Evolutionary conservation across 2,888 invertebrate genomes (phyloP), one percentile per base, ranked within the genome.

Genomic region (Thymelicus acteon): DNA sequence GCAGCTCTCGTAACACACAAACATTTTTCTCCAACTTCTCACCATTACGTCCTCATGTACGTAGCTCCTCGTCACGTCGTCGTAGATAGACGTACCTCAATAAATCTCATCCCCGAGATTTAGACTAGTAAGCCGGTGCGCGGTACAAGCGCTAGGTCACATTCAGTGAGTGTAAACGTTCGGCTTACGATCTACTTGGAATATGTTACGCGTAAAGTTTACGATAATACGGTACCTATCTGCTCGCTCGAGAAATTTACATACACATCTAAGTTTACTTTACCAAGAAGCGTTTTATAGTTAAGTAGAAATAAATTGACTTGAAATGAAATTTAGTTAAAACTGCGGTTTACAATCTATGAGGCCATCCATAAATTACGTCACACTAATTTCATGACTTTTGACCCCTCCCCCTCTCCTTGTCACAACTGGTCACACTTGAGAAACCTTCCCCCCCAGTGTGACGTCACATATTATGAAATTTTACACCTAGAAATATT

Each of bases 31-130:
- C 7, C 40, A 40, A 40, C 7, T 40, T 49, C 48, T 8, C 31
- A 3, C 6, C 49, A 52, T 52, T 52, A 19, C 19, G 7, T 8
- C 2, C 19, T 8, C 49, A 52, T 7, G 1, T 6, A 8, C 15
- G 19, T 7, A 5, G 15, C 12, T 19, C 15, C 12, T 15, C 15
- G 7, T 52, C 49, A 12, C 8, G 7, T n/a, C 8, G 7, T n/a
- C 15, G 49, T 15, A 6, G 15, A 15, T 15, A 15, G 15, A 15
- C 49, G 49, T 52, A 52, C 49, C 49, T 52, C 19, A 15, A 52
- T 52, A 52, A 52, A 52, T 52, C 49, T 44, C 8, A 61, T 47
- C 60, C 60, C 15, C 60, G 24, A 61, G 60, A 24, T 61, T 58
- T 58, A 58, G 58, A 61, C 12, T 47, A 15, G 6, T 61, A 61